Conservation (phyloP, 35 echinoderm and acorn worm genomes). For the Ptychodera flava region DNA sequence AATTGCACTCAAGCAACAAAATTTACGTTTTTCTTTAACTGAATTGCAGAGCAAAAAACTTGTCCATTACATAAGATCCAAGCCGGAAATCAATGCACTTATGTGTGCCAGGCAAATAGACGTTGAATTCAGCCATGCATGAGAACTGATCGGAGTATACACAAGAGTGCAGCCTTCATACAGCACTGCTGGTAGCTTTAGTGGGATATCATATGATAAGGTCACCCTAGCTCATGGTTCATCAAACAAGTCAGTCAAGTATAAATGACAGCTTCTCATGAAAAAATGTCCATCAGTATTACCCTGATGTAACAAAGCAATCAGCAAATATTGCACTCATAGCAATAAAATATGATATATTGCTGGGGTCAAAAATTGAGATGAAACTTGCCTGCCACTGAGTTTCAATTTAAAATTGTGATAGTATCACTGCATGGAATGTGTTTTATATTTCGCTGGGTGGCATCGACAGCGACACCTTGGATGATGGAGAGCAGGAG, state of each 20-base stretch:
- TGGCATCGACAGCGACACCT: no score
- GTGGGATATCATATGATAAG: constrained; percentile 1
- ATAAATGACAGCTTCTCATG: background rate
- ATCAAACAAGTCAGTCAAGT: constrained; percentile 1
- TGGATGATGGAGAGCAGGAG: no score
- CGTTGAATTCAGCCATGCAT: background rate
- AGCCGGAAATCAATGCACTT: background rate
- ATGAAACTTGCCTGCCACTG: background rate
- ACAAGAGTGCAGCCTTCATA: background rate
- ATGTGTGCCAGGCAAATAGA: background rate
- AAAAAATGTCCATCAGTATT: constrained; percentile 2
- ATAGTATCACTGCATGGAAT: background rate
- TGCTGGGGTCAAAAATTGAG: background rate
- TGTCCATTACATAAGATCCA: background rate
- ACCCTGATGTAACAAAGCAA: background rate
- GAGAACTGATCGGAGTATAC: background rate
- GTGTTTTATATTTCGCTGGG: no score
- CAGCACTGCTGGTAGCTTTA: background rate
- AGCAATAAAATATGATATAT: background rate
- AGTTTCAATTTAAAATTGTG: background rate
- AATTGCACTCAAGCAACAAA: no score
- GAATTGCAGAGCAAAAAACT: background rate
- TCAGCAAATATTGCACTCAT: background rate
- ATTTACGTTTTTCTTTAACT: no score
- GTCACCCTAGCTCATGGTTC: background rate